Percentiles rank a stretch among this genome's conserved stretches.
Conservation (phyloP, 35 echinoderm and acorn worm genomes). For the Acanthaster planci region DNA sequence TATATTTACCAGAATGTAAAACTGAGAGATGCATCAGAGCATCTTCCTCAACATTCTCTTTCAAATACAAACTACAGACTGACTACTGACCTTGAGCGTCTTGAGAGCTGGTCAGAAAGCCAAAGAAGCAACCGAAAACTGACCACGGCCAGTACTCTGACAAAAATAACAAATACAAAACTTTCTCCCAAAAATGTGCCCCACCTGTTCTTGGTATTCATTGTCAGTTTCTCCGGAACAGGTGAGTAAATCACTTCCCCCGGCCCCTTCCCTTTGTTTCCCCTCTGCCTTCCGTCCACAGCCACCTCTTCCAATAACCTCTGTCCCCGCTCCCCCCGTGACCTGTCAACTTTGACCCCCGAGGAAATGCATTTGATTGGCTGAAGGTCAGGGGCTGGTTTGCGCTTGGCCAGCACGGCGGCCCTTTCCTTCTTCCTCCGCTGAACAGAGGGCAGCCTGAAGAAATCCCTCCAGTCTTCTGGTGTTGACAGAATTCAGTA, state of each 20-base stretch:
- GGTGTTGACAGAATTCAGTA: not conserved
- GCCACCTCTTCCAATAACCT: constrained; percentile 8
- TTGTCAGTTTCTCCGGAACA: constrained; percentile 11
- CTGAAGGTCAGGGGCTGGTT: not conserved
- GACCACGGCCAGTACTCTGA: too few species aligned
- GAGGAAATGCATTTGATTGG: constrained; percentile 40
- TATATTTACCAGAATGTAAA: too few species aligned
- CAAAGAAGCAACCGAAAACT: too few species aligned
- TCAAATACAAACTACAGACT: too few species aligned
- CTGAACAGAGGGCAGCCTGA: not conserved
- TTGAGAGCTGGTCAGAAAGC: too few species aligned
- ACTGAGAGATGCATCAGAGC: too few species aligned
- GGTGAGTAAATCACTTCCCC: not conserved
- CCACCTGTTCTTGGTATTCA: constrained; percentile 2
- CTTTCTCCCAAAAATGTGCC: not conserved
- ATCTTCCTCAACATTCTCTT: too few species aligned
- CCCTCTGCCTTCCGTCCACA: not conserved
- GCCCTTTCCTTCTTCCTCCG: not conserved
- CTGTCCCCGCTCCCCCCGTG: constrained; percentile 4
- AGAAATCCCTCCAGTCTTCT: constrained; percentile 34
- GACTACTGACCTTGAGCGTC: too few species aligned
- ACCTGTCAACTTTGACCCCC: constrained; percentile 16
- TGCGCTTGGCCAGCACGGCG: not conserved
- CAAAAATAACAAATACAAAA: not conserved
- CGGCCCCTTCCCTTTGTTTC: not conserved